phyloP scores from a whole-genome alignment of 2,888 invertebrate species.

The Cheilosia vulpina region DNA sequence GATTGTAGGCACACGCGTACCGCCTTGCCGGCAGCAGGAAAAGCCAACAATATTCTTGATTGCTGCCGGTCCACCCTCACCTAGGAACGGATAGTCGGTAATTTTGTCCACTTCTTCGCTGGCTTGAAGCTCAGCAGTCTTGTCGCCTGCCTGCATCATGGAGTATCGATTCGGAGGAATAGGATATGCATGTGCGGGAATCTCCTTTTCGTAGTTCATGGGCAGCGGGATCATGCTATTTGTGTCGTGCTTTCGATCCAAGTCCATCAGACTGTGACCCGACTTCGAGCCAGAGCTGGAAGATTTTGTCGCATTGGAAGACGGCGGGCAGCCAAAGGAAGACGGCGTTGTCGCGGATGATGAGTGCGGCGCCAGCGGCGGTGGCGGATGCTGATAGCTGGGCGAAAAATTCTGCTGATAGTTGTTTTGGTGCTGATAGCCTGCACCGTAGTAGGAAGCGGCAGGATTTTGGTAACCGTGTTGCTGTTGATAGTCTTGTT shows the following conservation, averaged over 20 bases:
- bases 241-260: slow-evolving; percentile 82
- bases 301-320: slow-evolving; percentile 76
- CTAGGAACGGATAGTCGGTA: slow-evolving; percentile 85
- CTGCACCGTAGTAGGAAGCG: slow-evolving; percentile 80
- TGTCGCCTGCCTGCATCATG: slow-evolving; percentile 59
- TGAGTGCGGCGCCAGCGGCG: slow-evolving; percentile 76
- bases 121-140: slow-evolving; percentile 77
- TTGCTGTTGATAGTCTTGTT: slow-evolving; percentile 80
- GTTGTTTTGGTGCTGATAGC: slow-evolving; percentile 81
- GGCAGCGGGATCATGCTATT: slow-evolving; percentile 82
- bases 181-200: slow-evolving; percentile 83
- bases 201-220: slow-evolving; percentile 84
- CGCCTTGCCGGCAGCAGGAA: slow-evolving; percentile 90
- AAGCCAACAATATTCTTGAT: slow-evolving; percentile 87
- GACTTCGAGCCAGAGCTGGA: slow-evolving; percentile 64
- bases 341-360: slow-evolving; percentile 74
- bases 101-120: slow-evolving; percentile 77
- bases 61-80: slow-evolving; percentile 88
- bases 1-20: slow-evolving; percentile 88
- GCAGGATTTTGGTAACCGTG: slow-evolving; percentile 80
- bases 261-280: slow-evolving; percentile 78
- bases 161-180: slow-evolving; percentile 82
- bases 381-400: slow-evolving; percentile 80
- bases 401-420: slow-evolving; percentile 82
- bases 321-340: slow-evolving; percentile 76